Conservation (phyloP, 2,888 invertebrate genomes). For the Drosophila longiperda region DNA sequence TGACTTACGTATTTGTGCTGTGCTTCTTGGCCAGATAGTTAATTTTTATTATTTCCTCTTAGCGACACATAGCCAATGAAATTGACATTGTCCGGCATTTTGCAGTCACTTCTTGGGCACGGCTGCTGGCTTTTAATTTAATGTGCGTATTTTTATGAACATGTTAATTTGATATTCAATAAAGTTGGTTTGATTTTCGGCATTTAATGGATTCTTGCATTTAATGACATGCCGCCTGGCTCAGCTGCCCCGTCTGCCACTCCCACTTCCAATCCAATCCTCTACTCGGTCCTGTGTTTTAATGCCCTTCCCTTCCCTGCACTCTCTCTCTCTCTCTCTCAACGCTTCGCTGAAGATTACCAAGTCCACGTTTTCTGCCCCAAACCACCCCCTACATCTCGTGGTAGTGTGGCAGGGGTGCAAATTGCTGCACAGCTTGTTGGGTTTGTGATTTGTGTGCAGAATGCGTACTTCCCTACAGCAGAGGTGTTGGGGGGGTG, state of each 20-base stretch:
- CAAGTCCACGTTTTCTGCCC: conserved; percentile 19
- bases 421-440: conserved; percentile 70
- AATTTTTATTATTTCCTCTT: conserved; percentile 72
- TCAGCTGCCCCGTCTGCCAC: conserved; percentile 9
- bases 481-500: conserved; percentile 13
- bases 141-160: conserved; percentile 80
- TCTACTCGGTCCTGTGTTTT: conserved; percentile 40
- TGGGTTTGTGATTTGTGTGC: conserved; percentile 69
- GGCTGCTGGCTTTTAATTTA: conserved; percentile 67
- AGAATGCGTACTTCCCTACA: conserved; percentile 20
- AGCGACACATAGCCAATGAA: conserved; percentile 48
- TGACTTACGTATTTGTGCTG: conserved; percentile 18
- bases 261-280: background rate
- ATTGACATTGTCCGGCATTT: conserved; percentile 58
- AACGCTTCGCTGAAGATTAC: conserved; percentile 63
- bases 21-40: conserved; percentile 48
- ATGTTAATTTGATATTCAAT: conserved; percentile 82
- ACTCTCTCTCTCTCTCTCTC: conserved; percentile 37
- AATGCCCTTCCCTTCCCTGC: conserved; percentile 37
- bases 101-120: conserved; percentile 28
- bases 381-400: background rate
- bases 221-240: conserved; percentile 65
- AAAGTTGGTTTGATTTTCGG: conserved; percentile 79
- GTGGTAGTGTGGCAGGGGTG: conserved; percentile 32
- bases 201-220: conserved; percentile 78